Conservation (phyloP, 1,140 invertebrate species). For the Acromyrmex heyeri region DNA sequence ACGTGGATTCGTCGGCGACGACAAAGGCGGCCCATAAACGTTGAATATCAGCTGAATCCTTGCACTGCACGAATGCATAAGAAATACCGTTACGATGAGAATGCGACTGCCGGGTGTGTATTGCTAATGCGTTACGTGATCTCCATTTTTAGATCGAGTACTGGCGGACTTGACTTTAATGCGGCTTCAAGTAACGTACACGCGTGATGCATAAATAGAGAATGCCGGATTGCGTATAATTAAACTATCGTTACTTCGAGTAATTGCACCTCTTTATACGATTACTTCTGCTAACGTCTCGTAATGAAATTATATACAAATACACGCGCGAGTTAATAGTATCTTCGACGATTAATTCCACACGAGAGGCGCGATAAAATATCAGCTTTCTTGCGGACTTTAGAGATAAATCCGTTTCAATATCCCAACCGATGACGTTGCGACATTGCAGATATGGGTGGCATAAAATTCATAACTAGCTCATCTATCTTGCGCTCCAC, state of each 20-base stretch:
- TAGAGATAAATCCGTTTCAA: neutral
- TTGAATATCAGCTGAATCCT: constrained; percentile 27
- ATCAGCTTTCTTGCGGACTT: neutral
- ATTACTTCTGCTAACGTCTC: neutral
- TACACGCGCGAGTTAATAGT: neutral
- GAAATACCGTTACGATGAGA: constrained; percentile 51
- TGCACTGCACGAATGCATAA: neutral
- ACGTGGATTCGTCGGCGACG: neutral
- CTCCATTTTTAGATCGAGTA: constrained; percentile 51
- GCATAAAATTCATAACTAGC: constrained; percentile 41
- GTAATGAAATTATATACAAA: constrained; percentile 9
- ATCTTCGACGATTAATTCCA: constrained; percentile 3
- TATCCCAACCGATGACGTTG: neutral
- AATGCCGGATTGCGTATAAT: neutral
- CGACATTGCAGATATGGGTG: constrained; percentile 1
- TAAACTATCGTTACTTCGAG: neutral
- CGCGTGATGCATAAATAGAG: constrained; percentile 5
- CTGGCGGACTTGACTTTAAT: neutral
- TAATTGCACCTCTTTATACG: constrained; percentile 22
- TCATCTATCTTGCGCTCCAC: constrained; percentile 37
- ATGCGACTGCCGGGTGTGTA: constrained; percentile 27
- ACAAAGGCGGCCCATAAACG: neutral
- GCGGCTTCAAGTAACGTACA: neutral
- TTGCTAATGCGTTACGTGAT: constrained; percentile 46
- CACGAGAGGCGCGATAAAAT: neutral